Base-by-base conservation (phyloP, 2,888 invertebrate genomes). In the Carcina quercana region DNA sequence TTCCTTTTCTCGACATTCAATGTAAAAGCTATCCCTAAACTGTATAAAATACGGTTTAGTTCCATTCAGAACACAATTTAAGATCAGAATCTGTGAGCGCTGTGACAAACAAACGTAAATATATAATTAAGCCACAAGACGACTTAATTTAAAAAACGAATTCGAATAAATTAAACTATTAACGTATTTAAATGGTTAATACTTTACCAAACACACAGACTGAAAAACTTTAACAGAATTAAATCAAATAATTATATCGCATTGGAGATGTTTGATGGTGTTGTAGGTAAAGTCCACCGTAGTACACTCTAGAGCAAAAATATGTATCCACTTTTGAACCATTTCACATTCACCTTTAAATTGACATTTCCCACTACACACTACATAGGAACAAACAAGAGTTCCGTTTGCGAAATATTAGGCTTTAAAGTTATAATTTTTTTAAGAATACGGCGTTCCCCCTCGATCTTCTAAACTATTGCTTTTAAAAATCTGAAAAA, bases 71-170 rank as follows among this genome's bases (percentile, higher is more conserved):
- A n/a, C n/a, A n/a, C n/a, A n/a, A n/a, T n/a, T n/a, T n/a, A n/a
- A n/a, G n/a, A n/a, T n/a, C n/a, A n/a, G n/a, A n/a, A n/a, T 15
- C 30, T 36, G 32, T 28, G 32, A 41, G 43, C 46, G 46, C 50
- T 53, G 55, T 52, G 47, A 62, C 53, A 61, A 63, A 59, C 59
- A 53, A 43, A 47, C 52, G 55, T 52, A 50, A 53, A 41, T 39
- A 38, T 52, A 57, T 59, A 26, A 36, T 67, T 63, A 68, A 64
- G 45, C 47, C 66, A 70, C 65, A 56, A 69, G 67, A 72, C 50
- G 62, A 51, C 66, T 72, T 71, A 68, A 73, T 73, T 73, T 72
- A 66, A 64, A 65, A 57, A 59, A 53, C 43, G 40, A 50, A 53
- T 42, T 43, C 41, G 58, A 53, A 58, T 67, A 58, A 53, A 62